Evolutionary conservation across 2,113 vertebrate genomes (phyloP).

Genomic region (Psophia crepitans): DNA sequence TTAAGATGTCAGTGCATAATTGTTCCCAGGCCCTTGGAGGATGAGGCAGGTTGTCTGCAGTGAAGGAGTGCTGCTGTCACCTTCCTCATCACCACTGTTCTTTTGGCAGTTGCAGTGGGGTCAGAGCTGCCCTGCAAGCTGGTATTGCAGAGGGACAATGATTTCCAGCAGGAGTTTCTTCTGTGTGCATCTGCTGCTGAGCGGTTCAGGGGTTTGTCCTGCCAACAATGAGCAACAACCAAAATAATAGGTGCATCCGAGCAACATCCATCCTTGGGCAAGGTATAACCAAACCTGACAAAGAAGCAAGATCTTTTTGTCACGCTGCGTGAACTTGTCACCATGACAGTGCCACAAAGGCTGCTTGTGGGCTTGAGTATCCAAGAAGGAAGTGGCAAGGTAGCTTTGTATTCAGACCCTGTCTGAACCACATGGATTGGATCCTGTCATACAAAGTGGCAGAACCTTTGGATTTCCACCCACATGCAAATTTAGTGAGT

Average conservation of each 20-base stretch:
- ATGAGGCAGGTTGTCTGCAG: neutral
- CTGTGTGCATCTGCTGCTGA: neutral
- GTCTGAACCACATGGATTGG: accelerated
- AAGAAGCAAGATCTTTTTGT: neutral
- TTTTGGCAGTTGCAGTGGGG: neutral
- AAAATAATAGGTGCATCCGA: neutral
- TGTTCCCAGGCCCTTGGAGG: neutral
- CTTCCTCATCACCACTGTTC: neutral
- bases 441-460: neutral
- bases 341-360: neutral
- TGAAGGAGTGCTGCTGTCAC: neutral
- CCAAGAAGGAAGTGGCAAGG: neutral
- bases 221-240: neutral
- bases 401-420: neutral
- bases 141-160: neutral
- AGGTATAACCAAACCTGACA: neutral
- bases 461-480: neutral
- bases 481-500: neutral
- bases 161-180: neutral
- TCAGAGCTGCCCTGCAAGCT: neutral
- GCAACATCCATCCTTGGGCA: neutral
- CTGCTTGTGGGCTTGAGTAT: neutral
- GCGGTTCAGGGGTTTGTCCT: neutral
- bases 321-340: neutral
- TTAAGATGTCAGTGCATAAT: neutral